Evolutionary conservation across 2,113 vertebrate genomes (phyloP).

Genomic region (Tylochromis polylepis): DNA sequence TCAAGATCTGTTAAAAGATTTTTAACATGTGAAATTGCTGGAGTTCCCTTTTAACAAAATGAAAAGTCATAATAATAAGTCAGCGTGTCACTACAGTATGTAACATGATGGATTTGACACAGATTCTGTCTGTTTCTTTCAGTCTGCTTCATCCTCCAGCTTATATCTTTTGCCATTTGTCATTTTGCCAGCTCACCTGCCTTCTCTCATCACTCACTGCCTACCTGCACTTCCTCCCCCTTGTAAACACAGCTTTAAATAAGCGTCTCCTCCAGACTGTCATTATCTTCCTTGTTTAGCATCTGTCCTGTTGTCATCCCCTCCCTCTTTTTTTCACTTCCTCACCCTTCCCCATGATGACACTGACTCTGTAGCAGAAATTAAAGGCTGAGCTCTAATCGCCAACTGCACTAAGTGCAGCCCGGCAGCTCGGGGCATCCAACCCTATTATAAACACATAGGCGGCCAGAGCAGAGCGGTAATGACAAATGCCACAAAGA

Average conservation of each 20-base stretch:
- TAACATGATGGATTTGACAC: neutral
- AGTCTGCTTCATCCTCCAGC: neutral
- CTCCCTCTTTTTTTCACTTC: neutral
- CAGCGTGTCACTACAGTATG: neutral
- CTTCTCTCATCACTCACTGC: neutral
- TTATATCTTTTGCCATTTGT: neutral
- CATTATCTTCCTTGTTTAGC: neutral
- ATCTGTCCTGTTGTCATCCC: neutral
- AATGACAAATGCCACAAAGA: conserved; percentile 15
- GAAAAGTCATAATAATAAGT: neutral
- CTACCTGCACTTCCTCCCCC: neutral
- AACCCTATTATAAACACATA: conserved; percentile 20
- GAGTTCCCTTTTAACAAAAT: neutral
- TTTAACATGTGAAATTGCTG: neutral
- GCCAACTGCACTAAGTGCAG: neutral
- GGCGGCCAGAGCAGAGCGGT: neutral
- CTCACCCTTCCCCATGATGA: neutral
- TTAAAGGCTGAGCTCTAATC: conserved; percentile 12
- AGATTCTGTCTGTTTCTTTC: neutral
- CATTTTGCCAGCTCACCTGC: neutral
- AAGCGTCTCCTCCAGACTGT: neutral
- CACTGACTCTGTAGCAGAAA: neutral
- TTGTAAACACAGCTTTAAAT: neutral
- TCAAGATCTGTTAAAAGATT: neutral
- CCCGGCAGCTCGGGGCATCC: neutral